Evolutionary conservation across 2,113 vertebrate genomes (phyloP).

Genomic region (Anseranas semipalmata): DNA sequence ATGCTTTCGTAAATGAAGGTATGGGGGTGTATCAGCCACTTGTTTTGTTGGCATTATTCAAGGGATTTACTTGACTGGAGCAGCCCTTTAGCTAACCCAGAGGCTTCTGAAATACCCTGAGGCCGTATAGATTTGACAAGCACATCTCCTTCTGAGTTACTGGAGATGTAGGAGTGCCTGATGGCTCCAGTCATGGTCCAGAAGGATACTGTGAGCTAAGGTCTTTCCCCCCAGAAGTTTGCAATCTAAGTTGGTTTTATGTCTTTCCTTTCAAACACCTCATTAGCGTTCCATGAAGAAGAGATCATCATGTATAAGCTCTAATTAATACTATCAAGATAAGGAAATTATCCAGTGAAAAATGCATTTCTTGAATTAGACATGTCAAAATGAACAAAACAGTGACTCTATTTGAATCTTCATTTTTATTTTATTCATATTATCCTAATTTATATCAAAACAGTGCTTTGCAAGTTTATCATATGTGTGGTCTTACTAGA

Average conservation of each 20-base stretch:
- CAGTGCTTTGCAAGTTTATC: neutral
- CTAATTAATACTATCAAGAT: neutral
- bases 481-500: neutral
- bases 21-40: neutral
- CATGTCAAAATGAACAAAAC: neutral
- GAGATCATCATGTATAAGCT: neutral
- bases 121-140: neutral
- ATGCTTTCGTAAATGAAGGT: neutral
- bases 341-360: neutral
- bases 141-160: neutral
- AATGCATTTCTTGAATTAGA: neutral
- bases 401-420: neutral
- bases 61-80: neutral
- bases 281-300: neutral
- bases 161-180: neutral
- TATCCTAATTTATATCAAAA: neutral
- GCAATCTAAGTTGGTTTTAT: neutral
- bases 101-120: neutral
- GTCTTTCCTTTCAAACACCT: neutral
- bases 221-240: neutral
- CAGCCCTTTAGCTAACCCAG: neutral
- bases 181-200: neutral
- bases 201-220: neutral
- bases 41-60: neutral
- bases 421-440: neutral